Evolutionary conservation across 1,140 invertebrate genomes (phyloP).

Genomic region (Pachyrhynchus sulphureomaculatus): DNA sequence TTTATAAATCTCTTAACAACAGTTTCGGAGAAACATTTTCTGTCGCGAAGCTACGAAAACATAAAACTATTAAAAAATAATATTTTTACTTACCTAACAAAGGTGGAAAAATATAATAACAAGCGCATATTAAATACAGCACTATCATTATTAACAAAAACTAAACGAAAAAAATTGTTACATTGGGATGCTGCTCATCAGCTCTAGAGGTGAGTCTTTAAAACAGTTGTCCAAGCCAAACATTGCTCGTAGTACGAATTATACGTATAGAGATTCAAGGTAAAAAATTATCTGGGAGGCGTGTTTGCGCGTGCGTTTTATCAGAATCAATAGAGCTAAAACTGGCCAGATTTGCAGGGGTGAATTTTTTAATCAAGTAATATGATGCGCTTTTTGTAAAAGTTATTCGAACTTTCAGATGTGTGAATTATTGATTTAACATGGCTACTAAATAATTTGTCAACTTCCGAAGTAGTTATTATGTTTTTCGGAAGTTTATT

Average conservation of each 20-base stretch:
- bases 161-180: constrained; percentile 18
- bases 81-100: constrained; percentile 4
- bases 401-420: not conserved
- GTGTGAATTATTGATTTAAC: not conserved
- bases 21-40: too few relatives aligned
- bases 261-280: too few relatives aligned
- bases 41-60: too few relatives aligned
- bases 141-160: constrained; percentile 24
- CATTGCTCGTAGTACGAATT: not conserved
- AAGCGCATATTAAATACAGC: constrained; percentile 14
- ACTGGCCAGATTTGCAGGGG: not conserved
- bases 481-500: not conserved
- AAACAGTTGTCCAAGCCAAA: constrained; percentile 9
- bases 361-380: not conserved
- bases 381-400: not conserved
- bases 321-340: constrained; percentile 42
- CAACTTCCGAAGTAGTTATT: not conserved
- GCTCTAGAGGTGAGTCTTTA: constrained; percentile 15
- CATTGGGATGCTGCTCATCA: constrained; percentile 36
- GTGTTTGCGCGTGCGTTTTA: constrained; percentile 26
- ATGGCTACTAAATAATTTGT: not conserved
- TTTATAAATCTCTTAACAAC: too few relatives aligned
- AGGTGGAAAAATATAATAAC: constrained; percentile 10
- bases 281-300: constrained; percentile 21
- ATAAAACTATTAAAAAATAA: too few relatives aligned